Evolutionary conservation across 1,140 invertebrate species (phyloP).

Genomic region (Tetraneura akinire): DNA sequence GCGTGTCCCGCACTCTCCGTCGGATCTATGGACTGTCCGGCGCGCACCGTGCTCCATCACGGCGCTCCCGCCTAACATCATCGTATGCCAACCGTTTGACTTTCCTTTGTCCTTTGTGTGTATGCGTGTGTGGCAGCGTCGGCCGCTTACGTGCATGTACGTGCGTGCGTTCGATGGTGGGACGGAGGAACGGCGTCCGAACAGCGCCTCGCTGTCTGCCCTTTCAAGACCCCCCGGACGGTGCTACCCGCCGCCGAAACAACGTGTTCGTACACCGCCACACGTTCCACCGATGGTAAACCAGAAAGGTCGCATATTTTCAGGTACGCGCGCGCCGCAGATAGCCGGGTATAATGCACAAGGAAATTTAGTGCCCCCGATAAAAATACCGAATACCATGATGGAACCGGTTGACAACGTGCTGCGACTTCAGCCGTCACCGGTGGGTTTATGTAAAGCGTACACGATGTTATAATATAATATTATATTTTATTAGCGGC

Average conservation of each 20-base stretch:
- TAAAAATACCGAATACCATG: background rate
- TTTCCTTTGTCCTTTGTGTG: slow-evolving; percentile 48
- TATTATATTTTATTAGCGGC: background rate
- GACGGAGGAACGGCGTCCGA: slow-evolving; percentile 15
- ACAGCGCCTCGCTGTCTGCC: slow-evolving; percentile 52
- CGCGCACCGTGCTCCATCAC: background rate
- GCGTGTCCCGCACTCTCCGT: background rate
- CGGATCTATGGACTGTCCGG: slow-evolving; percentile 2
- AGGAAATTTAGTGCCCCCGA: slow-evolving; percentile 33
- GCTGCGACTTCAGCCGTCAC: background rate
- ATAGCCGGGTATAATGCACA: background rate
- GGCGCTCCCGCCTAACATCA: background rate
- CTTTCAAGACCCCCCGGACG: slow-evolving; percentile 52
- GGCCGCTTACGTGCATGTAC: background rate
- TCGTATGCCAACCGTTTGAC: slow-evolving; percentile 38
- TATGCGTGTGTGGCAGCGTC: background rate
- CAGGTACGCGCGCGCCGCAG: slow-evolving; percentile 9
- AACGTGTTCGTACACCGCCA: slow-evolving; percentile 54
- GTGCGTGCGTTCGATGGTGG: background rate
- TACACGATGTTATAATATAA: background rate
- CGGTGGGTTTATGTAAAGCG: background rate
- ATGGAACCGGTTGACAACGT: slow-evolving; percentile 15
- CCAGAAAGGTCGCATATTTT: slow-evolving; percentile 52
- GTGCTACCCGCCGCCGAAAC: slow-evolving; percentile 53
- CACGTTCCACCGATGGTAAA: background rate